phyloP scores from a whole-genome alignment of 1,140 invertebrate species.

The Agrypnia vestita region DNA sequence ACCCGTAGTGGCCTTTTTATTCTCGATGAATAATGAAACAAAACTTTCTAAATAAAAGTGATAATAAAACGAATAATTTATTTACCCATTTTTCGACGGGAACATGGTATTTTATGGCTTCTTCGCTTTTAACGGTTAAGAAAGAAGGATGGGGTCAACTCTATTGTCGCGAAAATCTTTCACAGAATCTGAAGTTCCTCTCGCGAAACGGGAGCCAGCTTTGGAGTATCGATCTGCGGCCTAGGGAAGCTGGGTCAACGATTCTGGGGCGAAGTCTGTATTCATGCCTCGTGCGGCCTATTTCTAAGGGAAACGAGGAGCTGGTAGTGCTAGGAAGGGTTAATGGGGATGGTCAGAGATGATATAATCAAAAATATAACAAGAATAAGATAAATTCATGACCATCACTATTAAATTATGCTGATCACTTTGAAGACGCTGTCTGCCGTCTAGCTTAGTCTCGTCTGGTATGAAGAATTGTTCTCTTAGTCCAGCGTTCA shows the following conservation, averaged over 20 bases:
- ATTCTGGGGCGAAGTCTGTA: not conserved
- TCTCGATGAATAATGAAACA: not conserved
- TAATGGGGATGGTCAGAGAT: too few species aligned
- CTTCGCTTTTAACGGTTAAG: not conserved
- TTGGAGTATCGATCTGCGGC: slow-evolving; percentile 31
- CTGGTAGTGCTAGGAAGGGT: too few species aligned
- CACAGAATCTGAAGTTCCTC: not conserved
- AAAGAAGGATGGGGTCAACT: not conserved
- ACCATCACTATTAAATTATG: too few species aligned
- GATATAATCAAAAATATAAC: too few species aligned
- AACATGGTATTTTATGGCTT: slow-evolving; percentile 8
- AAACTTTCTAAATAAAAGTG: slow-evolving; percentile 17
- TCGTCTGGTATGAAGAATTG: too few species aligned
- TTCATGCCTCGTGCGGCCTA: slow-evolving; percentile 32
- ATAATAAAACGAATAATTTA: not conserved
- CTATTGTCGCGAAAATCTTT: slow-evolving; percentile 21
- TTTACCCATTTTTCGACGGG: not conserved
- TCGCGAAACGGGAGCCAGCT: not conserved
- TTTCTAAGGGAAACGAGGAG: not conserved
- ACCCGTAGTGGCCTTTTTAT: too few species aligned
- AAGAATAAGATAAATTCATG: too few species aligned
- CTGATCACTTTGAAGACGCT: too few species aligned
- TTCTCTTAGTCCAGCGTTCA: too few species aligned
- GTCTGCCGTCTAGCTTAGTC: too few species aligned
- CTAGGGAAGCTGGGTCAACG: not conserved